Evolutionary conservation across 2,113 vertebrate genomes (phyloP).

Genomic region (Carollia perspicillata): DNA sequence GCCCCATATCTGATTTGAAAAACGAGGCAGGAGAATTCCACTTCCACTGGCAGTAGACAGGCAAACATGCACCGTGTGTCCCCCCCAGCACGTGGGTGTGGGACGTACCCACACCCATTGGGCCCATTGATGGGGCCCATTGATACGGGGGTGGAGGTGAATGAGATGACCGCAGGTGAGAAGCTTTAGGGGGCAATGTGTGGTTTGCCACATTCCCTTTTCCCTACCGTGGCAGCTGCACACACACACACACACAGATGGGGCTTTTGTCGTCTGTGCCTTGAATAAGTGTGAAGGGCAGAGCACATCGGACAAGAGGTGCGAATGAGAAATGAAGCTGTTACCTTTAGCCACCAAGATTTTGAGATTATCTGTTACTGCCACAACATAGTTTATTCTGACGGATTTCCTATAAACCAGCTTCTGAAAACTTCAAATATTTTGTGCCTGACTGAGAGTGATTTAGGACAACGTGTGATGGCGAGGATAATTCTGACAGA

Average conservation of each 20-base stretch:
- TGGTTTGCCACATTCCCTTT: neutral
- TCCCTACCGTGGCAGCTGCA: neutral
- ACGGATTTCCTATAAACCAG: neutral
- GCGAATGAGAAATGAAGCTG: neutral
- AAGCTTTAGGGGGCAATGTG: fast-evolving
- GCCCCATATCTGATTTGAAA: neutral
- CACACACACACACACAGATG: neutral
- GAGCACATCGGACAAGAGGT: neutral
- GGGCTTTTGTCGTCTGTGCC: neutral
- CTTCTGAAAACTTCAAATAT: neutral
- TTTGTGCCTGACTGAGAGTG: neutral
- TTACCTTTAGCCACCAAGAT: neutral
- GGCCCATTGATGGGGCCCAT: too few species aligned
- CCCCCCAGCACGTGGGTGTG: neutral
- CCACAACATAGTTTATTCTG: neutral
- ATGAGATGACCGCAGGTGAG: fast-evolving
- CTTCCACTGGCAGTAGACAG: neutral
- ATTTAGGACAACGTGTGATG: neutral
- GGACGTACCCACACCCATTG: too few species aligned
- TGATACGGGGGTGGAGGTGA: neutral
- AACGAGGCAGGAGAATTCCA: neutral
- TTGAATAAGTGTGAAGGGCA: neutral
- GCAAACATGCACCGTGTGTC: neutral
- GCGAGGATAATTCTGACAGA: neutral
- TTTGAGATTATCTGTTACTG: neutral